phyloP scores from a whole-genome alignment of 2,888 invertebrate species.

The Leptopilina drosophilae region DNA sequence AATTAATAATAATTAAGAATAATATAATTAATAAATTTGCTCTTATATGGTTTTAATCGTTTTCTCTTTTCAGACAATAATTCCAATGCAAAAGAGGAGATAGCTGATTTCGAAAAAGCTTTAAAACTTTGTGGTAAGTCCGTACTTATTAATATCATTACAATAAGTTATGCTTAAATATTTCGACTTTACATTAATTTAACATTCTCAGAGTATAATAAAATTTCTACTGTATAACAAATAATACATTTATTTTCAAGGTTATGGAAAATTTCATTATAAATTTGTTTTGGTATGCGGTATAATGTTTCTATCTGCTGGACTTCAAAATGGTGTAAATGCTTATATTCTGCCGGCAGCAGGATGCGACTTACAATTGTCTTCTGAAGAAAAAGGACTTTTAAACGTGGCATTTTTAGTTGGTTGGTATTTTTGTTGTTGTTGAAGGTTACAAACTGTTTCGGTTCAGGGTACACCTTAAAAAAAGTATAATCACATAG shows the following conservation, averaged over 20 bases:
- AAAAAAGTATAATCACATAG: too few species aligned
- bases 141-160: background rate
- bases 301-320: conserved; percentile 81
- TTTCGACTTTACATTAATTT: too few species aligned
- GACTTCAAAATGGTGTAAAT: conserved; percentile 83
- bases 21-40: too few species aligned
- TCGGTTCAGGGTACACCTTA: too few species aligned
- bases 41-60: too few species aligned
- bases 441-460: too few species aligned
- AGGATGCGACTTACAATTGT: conserved; percentile 83
- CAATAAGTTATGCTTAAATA: too few species aligned
- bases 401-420: conserved; percentile 86
- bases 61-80: conserved; percentile 57
- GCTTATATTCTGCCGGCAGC: conserved; percentile 87
- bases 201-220: too few species aligned
- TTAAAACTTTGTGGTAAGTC: conserved; percentile 67
- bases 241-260: conserved; percentile 73
- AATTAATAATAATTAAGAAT: too few species aligned
- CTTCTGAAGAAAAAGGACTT: conserved; percentile 83
- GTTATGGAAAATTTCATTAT: conserved; percentile 85
- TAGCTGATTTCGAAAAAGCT: conserved; percentile 67
- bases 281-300: conserved; percentile 82
- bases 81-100: conserved; percentile 58
- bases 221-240: background rate
- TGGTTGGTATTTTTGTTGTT: conserved; percentile 77